Conservation (phyloP, 2,888 invertebrate species). For the Prostheceraeus crozeri region DNA sequence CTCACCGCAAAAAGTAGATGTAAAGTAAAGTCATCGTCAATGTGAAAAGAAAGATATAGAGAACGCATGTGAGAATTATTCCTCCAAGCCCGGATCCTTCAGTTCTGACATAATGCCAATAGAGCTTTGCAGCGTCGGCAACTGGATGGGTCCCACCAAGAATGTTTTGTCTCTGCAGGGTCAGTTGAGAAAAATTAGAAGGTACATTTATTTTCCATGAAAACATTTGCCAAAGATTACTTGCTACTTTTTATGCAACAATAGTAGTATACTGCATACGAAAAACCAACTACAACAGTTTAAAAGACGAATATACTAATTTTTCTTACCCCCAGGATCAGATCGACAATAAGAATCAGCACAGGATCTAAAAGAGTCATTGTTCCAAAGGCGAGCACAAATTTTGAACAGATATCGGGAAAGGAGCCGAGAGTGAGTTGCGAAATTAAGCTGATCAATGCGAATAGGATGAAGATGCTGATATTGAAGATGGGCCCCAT, state of each 20-base stretch:
- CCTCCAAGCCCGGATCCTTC: slow-evolving; percentile 52
- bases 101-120: slow-evolving; percentile 49
- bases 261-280: not conserved
- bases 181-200: slow-evolving; percentile 1
- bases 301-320: not conserved
- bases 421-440: slow-evolving; percentile 46
- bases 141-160: slow-evolving; percentile 45
- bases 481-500: slow-evolving; percentile 49
- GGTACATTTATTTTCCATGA: too few species aligned
- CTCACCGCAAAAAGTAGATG: slow-evolving; percentile 55
- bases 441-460: slow-evolving; percentile 45
- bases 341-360: slow-evolving; percentile 48
- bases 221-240: too few species aligned
- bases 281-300: not conserved
- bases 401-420: slow-evolving; percentile 51
- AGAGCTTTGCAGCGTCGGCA: slow-evolving; percentile 52
- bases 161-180: not conserved
- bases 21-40: slow-evolving; percentile 48
- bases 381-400: slow-evolving; percentile 49
- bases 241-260: not conserved
- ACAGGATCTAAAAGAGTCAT: slow-evolving; percentile 50
- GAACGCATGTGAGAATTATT: slow-evolving; percentile 49
- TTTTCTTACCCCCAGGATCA: slow-evolving; percentile 45
- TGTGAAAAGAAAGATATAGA: slow-evolving; percentile 49
- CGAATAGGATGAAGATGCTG: slow-evolving; percentile 44